Evolutionary conservation across 2,797 vertebrate species (phyloP), one percentile per base, ranked within the genome.

Genomic region (Nothura maculosa): DNA sequence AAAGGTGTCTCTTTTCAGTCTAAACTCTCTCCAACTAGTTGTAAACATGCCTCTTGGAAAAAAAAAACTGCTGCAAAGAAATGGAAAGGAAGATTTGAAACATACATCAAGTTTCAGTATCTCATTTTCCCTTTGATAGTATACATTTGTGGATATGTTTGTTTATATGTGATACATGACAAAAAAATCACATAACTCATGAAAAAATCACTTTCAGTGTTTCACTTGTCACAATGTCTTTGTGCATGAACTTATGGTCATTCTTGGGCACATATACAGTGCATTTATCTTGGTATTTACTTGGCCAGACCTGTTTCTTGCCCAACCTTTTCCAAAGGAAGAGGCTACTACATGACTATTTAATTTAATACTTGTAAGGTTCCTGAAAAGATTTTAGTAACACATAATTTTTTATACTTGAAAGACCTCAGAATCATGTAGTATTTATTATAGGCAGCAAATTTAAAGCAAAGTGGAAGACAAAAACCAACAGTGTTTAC

Each of bases 1-100:
- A 97, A 84, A 89, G 42, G 62, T 92, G 50, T 96, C 91, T 97
- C 91, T 94, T 96, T 96, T 96, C 60, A 95, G 90, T 61, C 69
- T 96, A 94, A 97, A 94, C 62, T 96, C 75, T 94, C 74, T 84
- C 70, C 66, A 96, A 69, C 62, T 81, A 97, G 90, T 96, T 96
- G 93, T 89, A 98, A 97, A 96, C 85, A 95, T 48, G 47, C 34
- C 79, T 91, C 87, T 94, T 67, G 83, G 73, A 89, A 94, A 95
- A 80, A 80, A 9, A 91, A 96, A 95, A 85, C 60, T 15, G 0
- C 90, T 96, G 75, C 27, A 91, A 90, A 75, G 67, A 12, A 81
- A 79, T 52, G 81, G 66, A 89, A 68, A 45, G 36, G n/a, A 25
- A 47, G 34, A n/a, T 83, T 74, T 87, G 93, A 92, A 79, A 47